Evolutionary conservation across 2,888 invertebrate species (phyloP).

Genomic region (Pandemis cinnamomeana): DNA sequence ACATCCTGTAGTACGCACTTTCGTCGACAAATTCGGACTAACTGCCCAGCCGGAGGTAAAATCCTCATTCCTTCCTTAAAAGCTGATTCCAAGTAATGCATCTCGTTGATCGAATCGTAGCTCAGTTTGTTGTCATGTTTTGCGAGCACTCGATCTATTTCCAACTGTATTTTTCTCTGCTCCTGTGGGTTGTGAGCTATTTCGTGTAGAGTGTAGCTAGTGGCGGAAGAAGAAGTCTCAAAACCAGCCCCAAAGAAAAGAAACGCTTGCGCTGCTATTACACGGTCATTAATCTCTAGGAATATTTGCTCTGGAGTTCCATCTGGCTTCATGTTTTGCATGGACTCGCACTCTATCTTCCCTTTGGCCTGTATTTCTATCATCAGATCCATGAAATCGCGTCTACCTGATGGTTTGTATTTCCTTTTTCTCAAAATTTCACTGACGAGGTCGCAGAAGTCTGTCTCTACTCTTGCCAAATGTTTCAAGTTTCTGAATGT

Average conservation of each 20-base stretch:
- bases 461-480: slow-evolving; percentile 20
- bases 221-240: slow-evolving; percentile 73
- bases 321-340: slow-evolving; percentile 53
- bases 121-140: slow-evolving; percentile 64
- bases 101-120: slow-evolving; percentile 64
- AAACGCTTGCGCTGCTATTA: slow-evolving; percentile 65
- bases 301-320: slow-evolving; percentile 54
- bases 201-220: slow-evolving; percentile 67
- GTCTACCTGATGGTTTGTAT: background rate
- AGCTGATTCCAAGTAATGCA: slow-evolving; percentile 58
- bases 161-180: slow-evolving; percentile 61
- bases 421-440: background rate
- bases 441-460: slow-evolving; percentile 39
- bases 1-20: slow-evolving; percentile 50
- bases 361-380: slow-evolving; percentile 42
- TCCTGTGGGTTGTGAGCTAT: slow-evolving; percentile 69
- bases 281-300: slow-evolving; percentile 58
- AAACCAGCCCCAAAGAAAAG: slow-evolving; percentile 77
- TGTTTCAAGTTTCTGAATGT: slow-evolving; percentile 22
- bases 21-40: slow-evolving; percentile 61
- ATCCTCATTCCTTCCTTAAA: slow-evolving; percentile 67
- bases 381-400: slow-evolving; percentile 43
- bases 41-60: slow-evolving; percentile 61
- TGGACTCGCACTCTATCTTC: slow-evolving; percentile 21
- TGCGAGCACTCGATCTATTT: slow-evolving; percentile 65